These are phyloP conservation scores for Zaprionus camerounensis DNA, from an alignment of 1,140 invertebrate genomes.

Conservation along the genomic window DNA sequence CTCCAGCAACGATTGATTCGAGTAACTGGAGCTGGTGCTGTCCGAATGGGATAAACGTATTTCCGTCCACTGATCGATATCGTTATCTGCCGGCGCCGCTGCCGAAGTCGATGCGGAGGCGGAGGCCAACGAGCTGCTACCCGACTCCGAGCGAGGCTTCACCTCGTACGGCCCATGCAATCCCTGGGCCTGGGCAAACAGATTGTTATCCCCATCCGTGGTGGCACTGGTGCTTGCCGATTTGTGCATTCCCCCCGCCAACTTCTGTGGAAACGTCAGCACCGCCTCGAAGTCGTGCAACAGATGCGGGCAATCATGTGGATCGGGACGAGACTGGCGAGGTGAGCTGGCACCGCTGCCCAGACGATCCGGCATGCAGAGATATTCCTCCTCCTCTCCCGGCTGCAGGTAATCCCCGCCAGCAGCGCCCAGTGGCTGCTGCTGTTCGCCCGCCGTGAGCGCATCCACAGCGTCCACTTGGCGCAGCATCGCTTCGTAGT, in stretches of 20 bases:
- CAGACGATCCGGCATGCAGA: constrained; percentile 84
- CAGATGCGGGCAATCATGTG: constrained; percentile 83
- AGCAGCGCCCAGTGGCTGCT: constrained; percentile 5
- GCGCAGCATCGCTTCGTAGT: constrained; percentile 73
- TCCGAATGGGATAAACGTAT: constrained; percentile 82
- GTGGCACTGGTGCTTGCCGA: constrained; percentile 78
- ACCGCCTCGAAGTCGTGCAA: constrained; percentile 77
- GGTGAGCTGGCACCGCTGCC: constrained; percentile 69
- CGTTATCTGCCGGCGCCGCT: constrained; percentile 67
- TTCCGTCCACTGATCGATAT: constrained; percentile 84
- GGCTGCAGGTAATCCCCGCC: constrained; percentile 39
- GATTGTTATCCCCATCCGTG: constrained; percentile 63
- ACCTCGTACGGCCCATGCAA: constrained; percentile 77
- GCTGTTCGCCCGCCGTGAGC: constrained; percentile 30
- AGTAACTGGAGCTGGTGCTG: constrained; percentile 83
- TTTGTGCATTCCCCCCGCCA: constrained; percentile 74
- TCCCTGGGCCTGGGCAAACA: constrained; percentile 66
- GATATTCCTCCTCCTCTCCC: constrained; percentile 76
- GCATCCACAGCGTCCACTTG: constrained; percentile 61
- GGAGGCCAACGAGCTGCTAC: constrained; percentile 51
- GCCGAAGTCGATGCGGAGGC: constrained; percentile 48
- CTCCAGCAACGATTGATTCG: constrained; percentile 78
- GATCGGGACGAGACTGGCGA: constrained; percentile 68
- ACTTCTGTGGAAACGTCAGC: constrained; percentile 72
- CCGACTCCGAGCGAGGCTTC: constrained; percentile 60